Percentiles rank a stretch among this genome's conserved stretches.
These are phyloP conservation scores for Porites evermanni DNA, from an alignment of 92 coral and sea anemone genomes.

Conservation along the genomic window DNA sequence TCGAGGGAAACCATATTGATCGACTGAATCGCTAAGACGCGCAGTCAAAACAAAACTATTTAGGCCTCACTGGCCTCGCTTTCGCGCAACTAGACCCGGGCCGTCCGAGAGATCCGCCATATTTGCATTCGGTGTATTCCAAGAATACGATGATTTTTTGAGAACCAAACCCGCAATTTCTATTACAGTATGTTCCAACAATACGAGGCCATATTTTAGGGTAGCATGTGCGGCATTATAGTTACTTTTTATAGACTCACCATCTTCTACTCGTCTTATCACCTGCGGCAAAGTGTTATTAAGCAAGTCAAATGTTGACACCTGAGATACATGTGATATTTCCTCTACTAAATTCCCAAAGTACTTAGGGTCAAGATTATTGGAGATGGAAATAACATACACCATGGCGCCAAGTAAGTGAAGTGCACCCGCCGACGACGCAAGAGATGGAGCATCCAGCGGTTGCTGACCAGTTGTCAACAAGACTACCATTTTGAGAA, in stretches of 20 bases:
- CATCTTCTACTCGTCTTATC: conserved; percentile 14
- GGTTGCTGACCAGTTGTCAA: conserved; percentile 71
- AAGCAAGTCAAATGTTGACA: conserved; percentile 31
- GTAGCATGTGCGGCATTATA: not conserved
- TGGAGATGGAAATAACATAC: conserved; percentile 73
- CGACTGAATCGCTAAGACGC: no score
- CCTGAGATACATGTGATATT: conserved; percentile 2
- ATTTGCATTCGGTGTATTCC: no score
- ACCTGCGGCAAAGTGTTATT: conserved; percentile 1
- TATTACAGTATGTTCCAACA: no score
- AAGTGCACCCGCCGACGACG: conserved; percentile 49
- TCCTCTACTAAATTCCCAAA: conserved; percentile 29
- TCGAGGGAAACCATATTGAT: no score
- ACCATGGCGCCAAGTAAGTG: conserved; percentile 64
- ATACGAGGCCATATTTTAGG: no score
- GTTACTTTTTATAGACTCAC: not conserved
- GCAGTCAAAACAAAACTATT: no score
- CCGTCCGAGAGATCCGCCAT: no score
- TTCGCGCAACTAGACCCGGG: no score
- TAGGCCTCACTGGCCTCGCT: no score
- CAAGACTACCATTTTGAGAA: conserved; percentile 63
- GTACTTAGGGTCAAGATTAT: conserved; percentile 35
- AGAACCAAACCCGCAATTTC: no score
- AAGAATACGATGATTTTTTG: no score
- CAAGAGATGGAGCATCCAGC: conserved; percentile 49